Evolutionary conservation across 2,888 invertebrate species (phyloP), one percentile per base, ranked within the genome.

Genomic region (Drosophila birchii): DNA sequence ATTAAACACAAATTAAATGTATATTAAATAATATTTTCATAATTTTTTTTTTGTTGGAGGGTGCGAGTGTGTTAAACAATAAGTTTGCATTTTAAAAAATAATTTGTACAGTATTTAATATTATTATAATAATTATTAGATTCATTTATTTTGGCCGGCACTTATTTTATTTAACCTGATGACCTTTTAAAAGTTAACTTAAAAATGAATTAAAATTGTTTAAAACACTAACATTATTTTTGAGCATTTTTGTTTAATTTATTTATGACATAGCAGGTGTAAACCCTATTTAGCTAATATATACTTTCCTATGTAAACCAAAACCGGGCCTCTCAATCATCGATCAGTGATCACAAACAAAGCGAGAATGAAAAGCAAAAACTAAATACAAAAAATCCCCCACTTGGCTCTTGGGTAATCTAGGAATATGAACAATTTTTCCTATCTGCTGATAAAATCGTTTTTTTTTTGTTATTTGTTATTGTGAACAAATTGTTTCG

Each of bases 381-480:
- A 32, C 12, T 4, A 57, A 18, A 14, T 18, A 18, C 8, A n/a
- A 23, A 23, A 39, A 63, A 47, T 18, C 23, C 18, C 47, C 51
- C 36, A 11, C 16, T 18, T 32, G 36, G 3, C 16, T 36, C 20
- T 36, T 53, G 51, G 51, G 34, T 64, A 64, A 64, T 64, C 60
- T 64, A 49, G 26, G 41, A 64, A 41, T 64, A 43, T 20, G 41
- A 61, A 43, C 61, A 36, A 39, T 41, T 49, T 49, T 49, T 66
- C 38, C 20, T 66, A 56, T 68, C 59, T 67, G 23, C 45, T 54
- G 58, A 67, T 67, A 70, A 29, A 59, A 70, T 67, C 44, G 34
- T 38, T 20, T 34, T 43, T 23, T 38, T 23, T 34, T 34, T 12
- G 34, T 32, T 32, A 8, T 26, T 62, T 59, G 47, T 39, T 32